These are phyloP conservation scores for Centropristis striata DNA, from an alignment of 2,113 vertebrate genomes.

Conservation along the genomic window DNA sequence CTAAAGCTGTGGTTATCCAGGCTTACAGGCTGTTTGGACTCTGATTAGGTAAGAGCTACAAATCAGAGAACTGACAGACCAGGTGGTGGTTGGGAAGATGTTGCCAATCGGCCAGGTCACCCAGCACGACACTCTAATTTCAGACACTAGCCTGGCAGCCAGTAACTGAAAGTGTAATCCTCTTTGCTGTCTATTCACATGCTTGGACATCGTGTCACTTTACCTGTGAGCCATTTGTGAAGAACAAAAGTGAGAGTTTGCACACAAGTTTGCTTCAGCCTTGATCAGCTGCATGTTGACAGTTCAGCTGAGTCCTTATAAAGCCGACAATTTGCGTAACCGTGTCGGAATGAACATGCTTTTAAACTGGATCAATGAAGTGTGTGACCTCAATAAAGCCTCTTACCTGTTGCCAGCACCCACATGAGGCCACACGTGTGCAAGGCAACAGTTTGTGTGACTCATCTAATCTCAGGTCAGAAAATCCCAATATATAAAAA, in stretches of 20 bases:
- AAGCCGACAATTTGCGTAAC: neutral
- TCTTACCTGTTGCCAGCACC: constrained; percentile 3
- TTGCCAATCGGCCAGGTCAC: constrained; percentile 48
- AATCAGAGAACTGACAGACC: constrained; percentile 19
- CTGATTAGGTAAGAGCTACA: constrained; percentile 48
- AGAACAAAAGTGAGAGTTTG: constrained; percentile 7
- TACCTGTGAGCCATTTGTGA: constrained; percentile 29
- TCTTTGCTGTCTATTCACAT: constrained; percentile 69
- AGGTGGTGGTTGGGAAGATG: constrained; percentile 49
- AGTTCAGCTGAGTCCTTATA: neutral
- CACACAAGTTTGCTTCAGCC: neutral
- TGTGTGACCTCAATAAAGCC: constrained; percentile 26
- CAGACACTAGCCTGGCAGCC: constrained; percentile 48
- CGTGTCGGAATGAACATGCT: neutral
- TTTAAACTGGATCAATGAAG: constrained; percentile 22
- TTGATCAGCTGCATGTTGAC: neutral
- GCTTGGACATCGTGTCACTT: constrained; percentile 25
- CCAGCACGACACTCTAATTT: constrained; percentile 58
- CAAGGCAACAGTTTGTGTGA: neutral
- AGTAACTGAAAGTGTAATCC: constrained; percentile 65
- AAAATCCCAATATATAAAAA: neutral
- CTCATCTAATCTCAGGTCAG: constrained; percentile 16
- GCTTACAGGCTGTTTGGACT: constrained; percentile 43
- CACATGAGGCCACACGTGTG: constrained; percentile 25
- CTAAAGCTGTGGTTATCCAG: constrained; percentile 51